Percentiles rank a stretch among this genome's conserved stretches.
Evolutionary conservation across 2,888 invertebrate genomes (phyloP).

Genomic region (Plusia festucae): DNA sequence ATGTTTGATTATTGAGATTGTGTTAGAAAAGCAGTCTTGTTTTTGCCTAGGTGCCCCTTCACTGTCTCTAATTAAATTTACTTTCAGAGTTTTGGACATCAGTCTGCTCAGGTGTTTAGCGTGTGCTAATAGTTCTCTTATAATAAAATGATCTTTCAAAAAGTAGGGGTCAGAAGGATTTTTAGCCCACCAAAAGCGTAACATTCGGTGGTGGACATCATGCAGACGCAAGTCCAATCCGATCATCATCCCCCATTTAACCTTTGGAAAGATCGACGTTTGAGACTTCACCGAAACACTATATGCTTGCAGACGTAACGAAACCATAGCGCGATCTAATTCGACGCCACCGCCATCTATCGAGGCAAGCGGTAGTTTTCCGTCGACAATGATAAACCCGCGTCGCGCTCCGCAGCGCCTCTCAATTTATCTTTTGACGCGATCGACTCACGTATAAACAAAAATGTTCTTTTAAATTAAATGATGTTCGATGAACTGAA

Average conservation of each 20-base stretch:
- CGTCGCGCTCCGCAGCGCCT: not conserved
- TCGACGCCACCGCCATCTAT: conserved; percentile 72
- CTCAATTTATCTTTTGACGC: not conserved
- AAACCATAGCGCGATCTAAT: conserved; percentile 70
- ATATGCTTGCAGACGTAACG: conserved; percentile 39
- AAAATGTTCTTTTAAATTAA: no score
- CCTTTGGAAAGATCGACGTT: conserved; percentile 84
- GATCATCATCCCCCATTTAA: conserved; percentile 87
- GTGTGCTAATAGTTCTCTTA: no score
- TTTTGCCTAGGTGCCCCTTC: no score
- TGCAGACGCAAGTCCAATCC: conserved; percentile 79
- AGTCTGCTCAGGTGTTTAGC: no score
- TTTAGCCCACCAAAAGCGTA: conserved; percentile 85
- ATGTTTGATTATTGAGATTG: not conserved
- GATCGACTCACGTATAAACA: not conserved
- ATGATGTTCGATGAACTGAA: no score
- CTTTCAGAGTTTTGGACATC: no score
- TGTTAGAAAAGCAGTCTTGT: not conserved
- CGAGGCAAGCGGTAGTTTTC: conserved; percentile 19
- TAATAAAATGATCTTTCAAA: conserved; percentile 73
- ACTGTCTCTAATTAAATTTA: no score
- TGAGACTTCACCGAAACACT: accelerated
- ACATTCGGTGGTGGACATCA: conserved; percentile 85
- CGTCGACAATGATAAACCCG: not conserved
- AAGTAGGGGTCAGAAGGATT: conserved; percentile 80